Evolutionary conservation across 2,797 vertebrate species (phyloP).

Genomic region (Mareca strepera): DNA sequence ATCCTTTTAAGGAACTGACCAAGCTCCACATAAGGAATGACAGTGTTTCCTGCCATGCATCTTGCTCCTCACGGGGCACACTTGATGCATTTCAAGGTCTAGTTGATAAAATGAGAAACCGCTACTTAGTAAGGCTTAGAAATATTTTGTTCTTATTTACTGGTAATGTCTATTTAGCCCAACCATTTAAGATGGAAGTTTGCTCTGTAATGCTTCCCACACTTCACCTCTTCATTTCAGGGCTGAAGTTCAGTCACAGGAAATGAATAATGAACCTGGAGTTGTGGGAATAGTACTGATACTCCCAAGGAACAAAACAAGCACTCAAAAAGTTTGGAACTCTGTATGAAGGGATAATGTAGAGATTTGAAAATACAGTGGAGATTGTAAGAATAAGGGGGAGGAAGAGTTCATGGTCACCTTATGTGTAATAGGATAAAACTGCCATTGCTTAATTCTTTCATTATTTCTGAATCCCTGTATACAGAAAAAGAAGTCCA

Average conservation of each 20-base stretch:
- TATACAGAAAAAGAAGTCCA: background rate
- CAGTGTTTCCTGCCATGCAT: background rate
- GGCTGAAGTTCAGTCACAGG: background rate
- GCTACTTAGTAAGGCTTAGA: background rate
- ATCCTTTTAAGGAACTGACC: constrained; percentile 51
- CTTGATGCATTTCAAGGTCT: background rate
- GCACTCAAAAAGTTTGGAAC: background rate
- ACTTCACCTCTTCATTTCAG: background rate
- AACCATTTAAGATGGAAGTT: background rate
- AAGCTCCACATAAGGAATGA: background rate
- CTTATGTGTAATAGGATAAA: background rate
- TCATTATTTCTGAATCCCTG: background rate
- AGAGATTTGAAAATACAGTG: background rate
- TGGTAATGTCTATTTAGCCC: background rate
- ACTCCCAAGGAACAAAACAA: background rate
- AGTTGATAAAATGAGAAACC: background rate
- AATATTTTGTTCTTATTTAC: background rate
- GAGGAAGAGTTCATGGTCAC: background rate
- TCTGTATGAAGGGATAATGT: background rate
- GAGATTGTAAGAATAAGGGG: background rate
- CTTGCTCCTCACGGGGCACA: background rate
- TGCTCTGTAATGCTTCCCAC: background rate
- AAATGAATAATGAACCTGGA: background rate
- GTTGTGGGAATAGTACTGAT: background rate
- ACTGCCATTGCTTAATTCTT: background rate